Evolutionary conservation across 1,140 invertebrate genomes (phyloP).

Genomic region (Acyrthosiphon pisum): DNA sequence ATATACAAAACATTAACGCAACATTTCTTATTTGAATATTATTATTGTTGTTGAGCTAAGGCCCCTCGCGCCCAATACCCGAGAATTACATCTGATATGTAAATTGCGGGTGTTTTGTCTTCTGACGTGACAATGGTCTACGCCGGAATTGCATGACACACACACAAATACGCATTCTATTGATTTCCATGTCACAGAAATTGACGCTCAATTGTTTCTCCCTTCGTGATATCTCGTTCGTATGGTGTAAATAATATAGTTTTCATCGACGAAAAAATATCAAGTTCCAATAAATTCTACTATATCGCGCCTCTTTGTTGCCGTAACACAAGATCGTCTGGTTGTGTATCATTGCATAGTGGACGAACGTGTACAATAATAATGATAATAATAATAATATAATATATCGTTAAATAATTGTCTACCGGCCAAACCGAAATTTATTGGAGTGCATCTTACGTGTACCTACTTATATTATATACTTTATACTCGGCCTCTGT

Average conservation of each 20-base stretch:
- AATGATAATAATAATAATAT: no score
- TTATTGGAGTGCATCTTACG: neutral
- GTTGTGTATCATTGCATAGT: neutral
- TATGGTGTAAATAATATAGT: neutral
- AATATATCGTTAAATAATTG: neutral
- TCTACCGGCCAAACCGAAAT: neutral
- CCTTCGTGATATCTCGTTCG: neutral
- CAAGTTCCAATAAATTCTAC: neutral
- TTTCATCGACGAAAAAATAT: slow-evolving; percentile 5
- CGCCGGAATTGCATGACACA: neutral
- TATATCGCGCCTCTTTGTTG: neutral
- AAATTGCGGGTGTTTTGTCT: slow-evolving; percentile 12
- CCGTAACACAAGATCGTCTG: neutral
- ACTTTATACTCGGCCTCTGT: no score
- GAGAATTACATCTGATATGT: slow-evolving; percentile 8
- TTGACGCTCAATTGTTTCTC: neutral
- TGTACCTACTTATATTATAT: no score
- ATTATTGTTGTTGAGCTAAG: neutral
- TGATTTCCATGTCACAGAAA: slow-evolving; percentile 14
- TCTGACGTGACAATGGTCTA: slow-evolving; percentile 29
- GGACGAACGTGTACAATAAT: neutral
- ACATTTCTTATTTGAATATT: neutral
- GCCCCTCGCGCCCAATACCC: neutral
- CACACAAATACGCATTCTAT: neutral
- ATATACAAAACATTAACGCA: neutral